Conservation (phyloP, 1,140 invertebrate genomes). For the Ctenoplectra terminalis region DNA sequence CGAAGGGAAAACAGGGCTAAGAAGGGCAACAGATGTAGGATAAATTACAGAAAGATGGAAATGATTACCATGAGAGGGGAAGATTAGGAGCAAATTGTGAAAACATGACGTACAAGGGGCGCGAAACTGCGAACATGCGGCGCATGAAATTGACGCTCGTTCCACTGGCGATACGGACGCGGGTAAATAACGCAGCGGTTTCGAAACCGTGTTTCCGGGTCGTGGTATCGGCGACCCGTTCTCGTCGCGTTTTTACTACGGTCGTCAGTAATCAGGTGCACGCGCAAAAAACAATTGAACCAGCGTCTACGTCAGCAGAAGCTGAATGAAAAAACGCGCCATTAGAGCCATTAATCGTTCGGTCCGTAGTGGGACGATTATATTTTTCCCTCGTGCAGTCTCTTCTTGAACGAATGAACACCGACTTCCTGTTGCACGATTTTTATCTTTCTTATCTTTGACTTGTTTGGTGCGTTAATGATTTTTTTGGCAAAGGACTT, state of each 20-base stretch:
- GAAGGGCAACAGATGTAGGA: no score
- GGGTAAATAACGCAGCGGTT: constrained; percentile 11
- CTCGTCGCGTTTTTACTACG: background rate
- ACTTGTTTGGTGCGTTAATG: no score
- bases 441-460: no score
- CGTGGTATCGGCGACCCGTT: constrained; percentile 1
- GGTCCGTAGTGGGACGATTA: background rate
- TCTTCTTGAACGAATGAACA: background rate
- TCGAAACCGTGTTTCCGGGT: no score
- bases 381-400: background rate
- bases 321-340: background rate
- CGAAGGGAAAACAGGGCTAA: no score
- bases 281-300: constrained; percentile 25
- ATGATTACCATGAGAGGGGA: background rate
- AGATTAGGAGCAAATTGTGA: constrained; percentile 15
- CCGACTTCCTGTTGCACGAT: background rate
- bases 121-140: background rate
- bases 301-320: background rate
- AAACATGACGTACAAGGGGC: background rate
- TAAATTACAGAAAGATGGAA: background rate
- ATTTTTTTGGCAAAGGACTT: no score
- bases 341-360: constrained; percentile 21
- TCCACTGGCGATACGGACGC: background rate
- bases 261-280: background rate
- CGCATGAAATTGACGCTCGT: constrained; percentile 5